A percentile compares a stretch with the other conserved stretches of the same genome.
These are phyloP conservation scores for Tauraco hartlaubi DNA, from an alignment of 2,797 vertebrate genomes.

Conservation along the genomic window DNA sequence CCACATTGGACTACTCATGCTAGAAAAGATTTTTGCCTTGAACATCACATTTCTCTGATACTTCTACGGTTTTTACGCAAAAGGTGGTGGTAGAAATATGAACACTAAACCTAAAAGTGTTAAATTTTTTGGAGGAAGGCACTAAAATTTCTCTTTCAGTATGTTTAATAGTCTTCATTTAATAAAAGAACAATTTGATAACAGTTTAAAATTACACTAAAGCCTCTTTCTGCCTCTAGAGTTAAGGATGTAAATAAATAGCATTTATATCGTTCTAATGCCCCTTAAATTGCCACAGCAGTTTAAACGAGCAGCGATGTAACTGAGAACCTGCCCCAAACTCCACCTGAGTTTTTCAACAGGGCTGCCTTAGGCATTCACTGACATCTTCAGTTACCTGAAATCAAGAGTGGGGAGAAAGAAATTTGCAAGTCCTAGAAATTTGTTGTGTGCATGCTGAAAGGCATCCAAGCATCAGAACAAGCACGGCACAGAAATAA, in stretches of 20 bases:
- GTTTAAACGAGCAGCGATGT: neutral
- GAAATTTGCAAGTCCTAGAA: neutral
- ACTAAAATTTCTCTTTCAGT: neutral
- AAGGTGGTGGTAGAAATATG: neutral
- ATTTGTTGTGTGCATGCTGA: neutral
- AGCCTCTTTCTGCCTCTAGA: neutral
- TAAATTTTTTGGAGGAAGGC: neutral
- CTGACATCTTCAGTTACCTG: neutral
- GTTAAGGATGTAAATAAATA: neutral
- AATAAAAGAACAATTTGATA: neutral
- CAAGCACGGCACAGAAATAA: neutral
- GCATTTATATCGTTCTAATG: neutral
- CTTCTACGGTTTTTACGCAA: neutral
- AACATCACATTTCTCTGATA: neutral
- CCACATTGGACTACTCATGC: neutral
- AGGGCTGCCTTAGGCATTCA: neutral
- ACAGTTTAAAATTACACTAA: neutral
- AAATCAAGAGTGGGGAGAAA: neutral
- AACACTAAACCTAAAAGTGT: neutral
- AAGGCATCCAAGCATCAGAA: neutral
- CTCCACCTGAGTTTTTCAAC: neutral
- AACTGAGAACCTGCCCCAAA: neutral
- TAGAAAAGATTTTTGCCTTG: neutral
- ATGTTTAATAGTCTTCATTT: neutral
- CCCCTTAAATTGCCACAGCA: neutral